Conservation (phyloP, 2,888 invertebrate genomes). For the Stratiomys singularior region DNA sequence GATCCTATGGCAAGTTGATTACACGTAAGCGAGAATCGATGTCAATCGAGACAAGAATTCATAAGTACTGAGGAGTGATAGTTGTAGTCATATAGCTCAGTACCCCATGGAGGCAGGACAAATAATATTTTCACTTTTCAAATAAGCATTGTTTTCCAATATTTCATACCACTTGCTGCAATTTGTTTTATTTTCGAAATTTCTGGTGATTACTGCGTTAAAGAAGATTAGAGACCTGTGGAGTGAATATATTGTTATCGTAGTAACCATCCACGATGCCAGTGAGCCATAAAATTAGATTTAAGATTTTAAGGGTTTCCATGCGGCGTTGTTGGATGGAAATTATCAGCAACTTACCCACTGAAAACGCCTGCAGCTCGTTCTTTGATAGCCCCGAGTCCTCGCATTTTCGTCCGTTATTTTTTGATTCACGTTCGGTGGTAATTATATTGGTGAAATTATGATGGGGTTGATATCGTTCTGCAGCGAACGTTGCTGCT, state of each 20-base stretch:
- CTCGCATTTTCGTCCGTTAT: conserved; percentile 59
- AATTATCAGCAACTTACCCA: conserved; percentile 60
- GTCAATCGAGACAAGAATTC: conserved; percentile 51
- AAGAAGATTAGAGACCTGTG: neutral
- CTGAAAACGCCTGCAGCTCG: conserved; percentile 63
- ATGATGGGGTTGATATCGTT: conserved; percentile 29
- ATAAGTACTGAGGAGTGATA: conserved; percentile 50
- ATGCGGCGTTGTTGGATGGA: neutral
- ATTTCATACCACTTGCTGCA: conserved; percentile 32
- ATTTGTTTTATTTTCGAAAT: conserved; percentile 20
- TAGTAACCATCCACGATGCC: neutral
- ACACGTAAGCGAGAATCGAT: conserved; percentile 47
- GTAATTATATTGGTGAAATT: conserved; percentile 39
- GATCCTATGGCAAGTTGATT: conserved; percentile 46
- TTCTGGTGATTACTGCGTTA: conserved; percentile 33
- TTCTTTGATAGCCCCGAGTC: conserved; percentile 65
- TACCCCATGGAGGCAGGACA: too few species aligned
- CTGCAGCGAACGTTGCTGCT: conserved; percentile 20
- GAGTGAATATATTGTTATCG: neutral
- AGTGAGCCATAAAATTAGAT: conserved; percentile 48
- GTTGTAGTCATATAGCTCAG: too few species aligned
- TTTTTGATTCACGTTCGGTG: conserved; percentile 17
- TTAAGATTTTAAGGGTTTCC: conserved; percentile 22
- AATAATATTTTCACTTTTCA: conserved; percentile 5
- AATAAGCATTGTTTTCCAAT: conserved; percentile 17